These are phyloP conservation scores for Proterorhinus semilunaris DNA, from an alignment of 2,113 vertebrate species.

Conservation along the genomic window DNA sequence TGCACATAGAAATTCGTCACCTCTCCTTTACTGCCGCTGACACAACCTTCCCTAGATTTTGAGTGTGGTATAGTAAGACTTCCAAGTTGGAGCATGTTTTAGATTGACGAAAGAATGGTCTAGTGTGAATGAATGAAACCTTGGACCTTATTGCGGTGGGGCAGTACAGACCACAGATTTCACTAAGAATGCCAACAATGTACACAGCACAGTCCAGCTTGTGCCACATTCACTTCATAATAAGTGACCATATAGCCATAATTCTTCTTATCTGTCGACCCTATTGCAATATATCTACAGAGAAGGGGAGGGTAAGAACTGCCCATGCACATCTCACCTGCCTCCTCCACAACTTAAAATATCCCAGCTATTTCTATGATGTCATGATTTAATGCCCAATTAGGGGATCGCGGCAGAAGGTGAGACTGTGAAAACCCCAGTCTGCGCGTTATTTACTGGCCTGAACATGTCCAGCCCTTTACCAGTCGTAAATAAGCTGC, in stretches of 20 bases:
- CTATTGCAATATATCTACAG: constrained; percentile 48
- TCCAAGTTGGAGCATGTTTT: too few species aligned
- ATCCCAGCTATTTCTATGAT: constrained; percentile 65
- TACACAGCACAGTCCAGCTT: neutral
- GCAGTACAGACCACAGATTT: too few species aligned
- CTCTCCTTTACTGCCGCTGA: too few species aligned
- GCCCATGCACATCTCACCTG: constrained; percentile 29
- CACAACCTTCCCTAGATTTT: too few species aligned
- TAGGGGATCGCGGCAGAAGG: constrained; percentile 51
- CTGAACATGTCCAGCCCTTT: constrained; percentile 47
- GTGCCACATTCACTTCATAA: constrained; percentile 19
- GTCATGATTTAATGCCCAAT: constrained; percentile 69
- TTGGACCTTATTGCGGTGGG: too few species aligned
- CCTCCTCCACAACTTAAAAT: constrained; percentile 46
- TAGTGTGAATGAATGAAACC: too few species aligned
- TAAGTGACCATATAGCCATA: constrained; percentile 23
- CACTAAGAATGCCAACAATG: neutral
- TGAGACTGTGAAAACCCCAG: constrained; percentile 50
- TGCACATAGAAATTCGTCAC: too few species aligned
- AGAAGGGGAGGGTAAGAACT: constrained; percentile 30
- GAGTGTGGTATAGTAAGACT: too few species aligned
- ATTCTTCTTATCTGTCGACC: constrained; percentile 49
- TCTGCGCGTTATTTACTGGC: constrained; percentile 59
- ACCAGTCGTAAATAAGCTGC: constrained; percentile 55
- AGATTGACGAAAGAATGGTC: too few species aligned